A percentile compares a stretch with the other conserved stretches of the same genome.
phyloP scores from a whole-genome alignment of 2,113 vertebrate genomes.

The Dipodomys spectabilis region DNA sequence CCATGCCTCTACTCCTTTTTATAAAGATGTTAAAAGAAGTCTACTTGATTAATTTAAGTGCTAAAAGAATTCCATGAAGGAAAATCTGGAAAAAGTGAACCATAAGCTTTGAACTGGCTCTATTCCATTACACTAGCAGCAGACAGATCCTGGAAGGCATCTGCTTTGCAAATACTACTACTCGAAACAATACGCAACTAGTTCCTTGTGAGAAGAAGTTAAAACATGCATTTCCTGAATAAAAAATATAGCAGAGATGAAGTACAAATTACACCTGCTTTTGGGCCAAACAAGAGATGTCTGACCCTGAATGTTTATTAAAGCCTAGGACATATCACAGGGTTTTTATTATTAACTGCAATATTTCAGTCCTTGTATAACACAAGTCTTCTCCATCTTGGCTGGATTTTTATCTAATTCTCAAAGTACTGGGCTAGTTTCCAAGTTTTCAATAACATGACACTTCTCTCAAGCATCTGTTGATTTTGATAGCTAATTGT shows the following conservation, averaged over 20 bases:
- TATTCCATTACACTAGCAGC: background rate
- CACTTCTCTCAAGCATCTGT: constrained; percentile 52
- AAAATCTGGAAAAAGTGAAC: background rate
- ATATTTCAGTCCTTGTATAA: background rate
- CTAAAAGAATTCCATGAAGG: background rate
- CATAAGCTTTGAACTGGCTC: background rate
- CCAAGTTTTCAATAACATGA: constrained; percentile 21
- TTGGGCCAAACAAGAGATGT: background rate
- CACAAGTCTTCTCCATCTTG: background rate
- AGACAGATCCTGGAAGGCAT: constrained; percentile 3
- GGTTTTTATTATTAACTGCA: background rate
- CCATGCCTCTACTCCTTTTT: background rate
- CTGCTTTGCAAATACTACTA: constrained; percentile 18
- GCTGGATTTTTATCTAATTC: background rate
- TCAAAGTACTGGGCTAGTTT: constrained; percentile 6
- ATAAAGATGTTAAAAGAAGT: background rate
- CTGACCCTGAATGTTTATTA: background rate
- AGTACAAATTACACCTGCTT: background rate
- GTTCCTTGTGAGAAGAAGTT: background rate
- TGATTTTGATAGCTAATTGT: background rate
- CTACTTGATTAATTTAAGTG: constrained; percentile 25
- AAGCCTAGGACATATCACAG: background rate
- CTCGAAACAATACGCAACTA: background rate
- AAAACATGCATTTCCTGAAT: background rate
- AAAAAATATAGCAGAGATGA: background rate